Base-by-base conservation (phyloP, 2,888 invertebrate genomes). In the Acleris holmiana region DNA sequence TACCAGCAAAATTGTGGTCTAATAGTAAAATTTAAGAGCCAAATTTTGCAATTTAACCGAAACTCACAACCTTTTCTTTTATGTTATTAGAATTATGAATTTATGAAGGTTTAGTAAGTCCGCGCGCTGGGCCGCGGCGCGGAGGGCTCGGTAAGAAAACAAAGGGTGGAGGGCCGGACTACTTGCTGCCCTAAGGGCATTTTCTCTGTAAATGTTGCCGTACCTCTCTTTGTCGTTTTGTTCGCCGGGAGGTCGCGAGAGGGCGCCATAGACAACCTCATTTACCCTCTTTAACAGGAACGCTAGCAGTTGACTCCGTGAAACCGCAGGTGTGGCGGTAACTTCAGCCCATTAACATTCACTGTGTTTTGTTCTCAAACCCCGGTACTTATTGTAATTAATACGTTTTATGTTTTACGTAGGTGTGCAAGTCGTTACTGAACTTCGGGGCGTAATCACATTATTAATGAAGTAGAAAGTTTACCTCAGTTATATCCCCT, bases 181-280 rank as follows among this genome's bases (percentile, higher is more conserved):
- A 60, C 76, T 76, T 73, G 73, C 75, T 85, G 86, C 84, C 90
- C 87, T 79, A 76, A 77, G 88, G 90, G 85, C 78, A 81, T 88
- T 89, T 88, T 85, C 87, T 84, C 82, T 80, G 84, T 84, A 86
- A 89, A 86, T 85, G 85, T 85, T 83, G 80, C 82, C 77, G 76
- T 76, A 81, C 76, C 79, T 83, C 80, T 77, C 83, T 85, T 85
- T 85, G 84, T 84, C 83, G 82, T 86, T 85, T 85, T 84, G 83
- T 87, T 85, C 82, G 72, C 64, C 54, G 76, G 71, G 79, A 82
- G 83, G 82, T 81, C 81, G 80, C 77, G 76, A 84, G 84, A 84
- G 85, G 85, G 84, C 83, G 82, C 80, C 72, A 76, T 76, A 80
- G 82, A 82, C 81, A 82, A 83, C 78, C 83, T 81, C 81, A 80